Percentiles rank a stretch among this genome's conserved stretches.
phyloP scores from a whole-genome alignment of 2,888 invertebrate species.

The Drosophila pegasa region DNA sequence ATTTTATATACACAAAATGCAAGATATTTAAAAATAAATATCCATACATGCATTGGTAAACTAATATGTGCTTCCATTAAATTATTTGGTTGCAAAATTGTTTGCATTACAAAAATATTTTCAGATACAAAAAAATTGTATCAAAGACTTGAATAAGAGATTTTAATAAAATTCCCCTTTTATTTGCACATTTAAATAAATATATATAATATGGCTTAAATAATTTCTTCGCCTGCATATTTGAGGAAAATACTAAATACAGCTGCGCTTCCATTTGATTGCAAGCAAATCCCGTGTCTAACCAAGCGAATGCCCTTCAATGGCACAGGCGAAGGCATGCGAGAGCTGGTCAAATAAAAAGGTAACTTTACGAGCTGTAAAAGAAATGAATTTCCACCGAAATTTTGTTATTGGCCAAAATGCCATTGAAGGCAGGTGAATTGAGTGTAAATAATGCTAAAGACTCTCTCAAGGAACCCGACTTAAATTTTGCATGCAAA shows the following conservation, averaged over 20 bases:
- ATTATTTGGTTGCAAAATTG: not conserved
- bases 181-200: not conserved
- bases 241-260: conserved; percentile 2
- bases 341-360: conserved; percentile 22
- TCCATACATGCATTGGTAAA: too few relatives aligned
- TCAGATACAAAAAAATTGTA: not conserved
- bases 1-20: too few relatives aligned
- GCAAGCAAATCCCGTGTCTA: conserved; percentile 16
- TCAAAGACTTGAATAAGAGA: not conserved
- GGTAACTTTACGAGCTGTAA: conserved; percentile 48
- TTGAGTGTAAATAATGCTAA: conserved; percentile 63
- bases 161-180: not conserved
- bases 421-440: conserved; percentile 43
- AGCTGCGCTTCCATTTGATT: conserved; percentile 19
- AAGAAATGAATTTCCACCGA: conserved; percentile 45
- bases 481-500: conserved; percentile 36
- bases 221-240: conserved; percentile 3
- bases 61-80: not conserved
- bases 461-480: conserved; percentile 24
- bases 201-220: not conserved
- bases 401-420: conserved; percentile 25
- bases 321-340: conserved; percentile 4
- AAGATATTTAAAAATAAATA: too few relatives aligned
- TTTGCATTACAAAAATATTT: not conserved
- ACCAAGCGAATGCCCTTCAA: conserved; percentile 32